These are phyloP conservation scores for Podiceps cristatus DNA, from an alignment of 2,113 vertebrate species.

Conservation along the genomic window DNA sequence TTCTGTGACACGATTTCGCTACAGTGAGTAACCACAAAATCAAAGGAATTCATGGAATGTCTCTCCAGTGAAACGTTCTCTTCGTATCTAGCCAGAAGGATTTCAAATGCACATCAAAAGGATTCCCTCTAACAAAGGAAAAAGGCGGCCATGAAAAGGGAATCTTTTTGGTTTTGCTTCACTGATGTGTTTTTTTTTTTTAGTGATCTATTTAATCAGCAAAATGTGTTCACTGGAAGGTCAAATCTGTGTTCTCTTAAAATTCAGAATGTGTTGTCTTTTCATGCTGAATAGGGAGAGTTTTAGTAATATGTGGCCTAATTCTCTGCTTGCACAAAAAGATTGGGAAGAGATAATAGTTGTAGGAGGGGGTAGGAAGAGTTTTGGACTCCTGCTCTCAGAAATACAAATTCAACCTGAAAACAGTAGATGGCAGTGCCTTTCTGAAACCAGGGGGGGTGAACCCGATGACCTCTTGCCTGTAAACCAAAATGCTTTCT, in stretches of 20 bases:
- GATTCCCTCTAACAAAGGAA: constrained; percentile 18
- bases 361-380: neutral
- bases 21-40: constrained; percentile 43
- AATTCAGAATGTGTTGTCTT: neutral
- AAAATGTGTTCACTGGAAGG: neutral
- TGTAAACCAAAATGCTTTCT: neutral
- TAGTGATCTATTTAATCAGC: neutral
- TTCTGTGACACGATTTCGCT: constrained; percentile 27
- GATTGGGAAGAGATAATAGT: neutral
- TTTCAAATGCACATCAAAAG: constrained; percentile 36
- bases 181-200: neutral
- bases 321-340: neutral
- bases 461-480: neutral
- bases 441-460: neutral
- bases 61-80: constrained; percentile 39
- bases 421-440: constrained; percentile 15
- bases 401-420: neutral
- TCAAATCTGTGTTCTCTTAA: neutral
- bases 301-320: neutral
- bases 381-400: neutral
- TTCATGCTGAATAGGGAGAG: neutral
- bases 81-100: constrained; percentile 13
- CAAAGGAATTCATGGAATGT: constrained; percentile 55
- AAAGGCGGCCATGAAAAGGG: neutral
- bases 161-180: neutral